Evolutionary conservation across 2,888 invertebrate genomes (phyloP).

Genomic region (Neoaliturus tenellus): DNA sequence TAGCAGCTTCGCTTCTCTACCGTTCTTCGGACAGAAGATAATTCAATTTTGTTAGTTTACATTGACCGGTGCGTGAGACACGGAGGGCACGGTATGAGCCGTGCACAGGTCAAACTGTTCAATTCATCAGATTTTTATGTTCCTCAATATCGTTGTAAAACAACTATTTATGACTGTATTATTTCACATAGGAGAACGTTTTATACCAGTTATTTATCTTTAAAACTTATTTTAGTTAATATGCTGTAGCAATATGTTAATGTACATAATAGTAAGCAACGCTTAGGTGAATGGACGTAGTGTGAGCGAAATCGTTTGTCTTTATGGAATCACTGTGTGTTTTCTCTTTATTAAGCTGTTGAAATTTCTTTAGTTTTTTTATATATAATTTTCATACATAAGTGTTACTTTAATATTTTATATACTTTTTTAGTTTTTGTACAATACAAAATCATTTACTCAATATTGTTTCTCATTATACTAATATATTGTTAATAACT

Average conservation of each 20-base stretch:
- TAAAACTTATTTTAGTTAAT: conserved; percentile 23
- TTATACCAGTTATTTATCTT: conserved; percentile 49
- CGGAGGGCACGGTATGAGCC: conserved; percentile 25
- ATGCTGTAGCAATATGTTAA: conserved; percentile 48
- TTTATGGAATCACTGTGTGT: conserved; percentile 23
- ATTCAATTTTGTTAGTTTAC: conserved; percentile 24
- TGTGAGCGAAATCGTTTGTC: conserved; percentile 36
- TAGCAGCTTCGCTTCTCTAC: conserved; percentile 46
- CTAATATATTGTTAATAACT: neutral
- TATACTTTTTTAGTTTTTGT: conserved; percentile 22
- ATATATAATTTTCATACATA: neutral
- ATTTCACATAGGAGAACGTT: conserved; percentile 40
- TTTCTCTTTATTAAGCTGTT: neutral
- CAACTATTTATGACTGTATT: conserved; percentile 48
- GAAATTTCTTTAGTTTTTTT: neutral
- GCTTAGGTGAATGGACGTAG: conserved; percentile 50
- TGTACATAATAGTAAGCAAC: conserved; percentile 41
- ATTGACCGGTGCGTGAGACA: conserved; percentile 26
- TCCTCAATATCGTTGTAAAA: conserved; percentile 45
- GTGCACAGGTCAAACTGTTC: conserved; percentile 18
- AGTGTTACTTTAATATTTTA: conserved; percentile 27
- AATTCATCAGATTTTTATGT: conserved; percentile 36
- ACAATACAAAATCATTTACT: neutral
- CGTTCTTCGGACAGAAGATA: neutral
- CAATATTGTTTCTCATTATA: neutral